A percentile compares a stretch with the other conserved stretches of the same genome.
These are phyloP conservation scores for Andrena cerasifolii DNA, from an alignment of 1,140 invertebrate species.

Conservation along the genomic window DNA sequence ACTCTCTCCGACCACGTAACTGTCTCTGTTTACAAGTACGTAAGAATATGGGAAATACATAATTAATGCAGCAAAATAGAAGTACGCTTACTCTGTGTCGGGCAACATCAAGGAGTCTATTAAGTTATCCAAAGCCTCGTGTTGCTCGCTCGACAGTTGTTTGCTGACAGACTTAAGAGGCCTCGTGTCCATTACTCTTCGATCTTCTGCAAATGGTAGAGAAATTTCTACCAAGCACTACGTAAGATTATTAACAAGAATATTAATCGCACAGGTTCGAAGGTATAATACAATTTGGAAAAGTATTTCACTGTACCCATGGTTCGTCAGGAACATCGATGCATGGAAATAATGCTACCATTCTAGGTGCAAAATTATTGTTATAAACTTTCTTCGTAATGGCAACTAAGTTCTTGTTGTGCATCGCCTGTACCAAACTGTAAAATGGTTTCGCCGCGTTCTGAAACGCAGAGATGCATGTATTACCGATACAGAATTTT, in stretches of 20 bases:
- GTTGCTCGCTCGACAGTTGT: slow-evolving; percentile 52
- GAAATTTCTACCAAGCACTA: slow-evolving; percentile 64
- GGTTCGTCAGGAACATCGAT: slow-evolving; percentile 57
- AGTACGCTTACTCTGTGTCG: slow-evolving; percentile 43
- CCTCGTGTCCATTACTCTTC: slow-evolving; percentile 43
- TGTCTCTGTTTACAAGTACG: slow-evolving; percentile 31
- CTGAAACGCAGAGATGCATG: slow-evolving; percentile 17
- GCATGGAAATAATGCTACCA: slow-evolving; percentile 63
- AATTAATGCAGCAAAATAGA: neutral
- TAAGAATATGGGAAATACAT: slow-evolving; percentile 2
- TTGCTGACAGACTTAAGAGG: slow-evolving; percentile 54
- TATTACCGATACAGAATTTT: slow-evolving; percentile 5
- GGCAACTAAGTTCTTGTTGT: slow-evolving; percentile 51
- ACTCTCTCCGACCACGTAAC: neutral
- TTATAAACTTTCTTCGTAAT: slow-evolving; percentile 61
- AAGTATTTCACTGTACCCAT: slow-evolving; percentile 58
- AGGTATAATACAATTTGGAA: slow-evolving; percentile 8
- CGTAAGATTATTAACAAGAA: neutral
- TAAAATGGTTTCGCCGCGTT: slow-evolving; percentile 52
- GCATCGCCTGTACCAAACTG: slow-evolving; percentile 62
- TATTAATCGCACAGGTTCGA: neutral
- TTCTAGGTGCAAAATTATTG: slow-evolving; percentile 45
- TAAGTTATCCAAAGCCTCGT: slow-evolving; percentile 56
- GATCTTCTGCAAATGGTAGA: slow-evolving; percentile 61
- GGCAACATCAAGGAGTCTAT: slow-evolving; percentile 58